Evolutionary conservation across 2,888 invertebrate genomes (phyloP).

Genomic region (Fragum whitleyi): DNA sequence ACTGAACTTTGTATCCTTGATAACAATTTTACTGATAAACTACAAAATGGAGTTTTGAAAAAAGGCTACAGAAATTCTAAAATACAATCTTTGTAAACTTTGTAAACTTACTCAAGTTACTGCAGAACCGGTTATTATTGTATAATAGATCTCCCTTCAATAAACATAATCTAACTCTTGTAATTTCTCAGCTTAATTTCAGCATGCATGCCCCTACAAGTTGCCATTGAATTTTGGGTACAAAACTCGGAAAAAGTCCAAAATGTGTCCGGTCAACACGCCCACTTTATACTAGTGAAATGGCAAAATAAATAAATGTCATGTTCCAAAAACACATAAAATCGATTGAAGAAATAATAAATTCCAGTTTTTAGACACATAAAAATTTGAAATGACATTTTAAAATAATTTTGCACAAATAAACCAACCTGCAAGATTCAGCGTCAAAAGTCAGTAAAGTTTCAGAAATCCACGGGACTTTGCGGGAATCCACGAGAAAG

Average conservation of each 20-base stretch:
- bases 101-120: too few species aligned
- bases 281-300: constrained; percentile 7
- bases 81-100: too few species aligned
- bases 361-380: not conserved
- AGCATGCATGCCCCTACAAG: constrained; percentile 16
- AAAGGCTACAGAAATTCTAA: too few species aligned
- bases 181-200: too few species aligned
- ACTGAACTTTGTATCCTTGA: constrained; percentile 23
- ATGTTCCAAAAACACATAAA: not conserved
- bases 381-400: not conserved
- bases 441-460: constrained; percentile 34
- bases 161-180: not conserved
- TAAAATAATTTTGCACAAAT: constrained; percentile 3
- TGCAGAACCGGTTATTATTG: too few species aligned
- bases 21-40: constrained; percentile 5
- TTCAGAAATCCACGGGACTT: constrained; percentile 45
- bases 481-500: constrained; percentile 46
- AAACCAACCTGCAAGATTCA: not conserved
- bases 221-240: constrained; percentile 6
- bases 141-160: too few species aligned
- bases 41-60: not conserved
- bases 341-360: not conserved
- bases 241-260: constrained; percentile 20
- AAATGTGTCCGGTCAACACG: constrained; percentile 1
- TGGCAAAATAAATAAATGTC: not conserved